Base-by-base conservation (phyloP, 2,888 invertebrate species). In the Andrena praecox region DNA sequence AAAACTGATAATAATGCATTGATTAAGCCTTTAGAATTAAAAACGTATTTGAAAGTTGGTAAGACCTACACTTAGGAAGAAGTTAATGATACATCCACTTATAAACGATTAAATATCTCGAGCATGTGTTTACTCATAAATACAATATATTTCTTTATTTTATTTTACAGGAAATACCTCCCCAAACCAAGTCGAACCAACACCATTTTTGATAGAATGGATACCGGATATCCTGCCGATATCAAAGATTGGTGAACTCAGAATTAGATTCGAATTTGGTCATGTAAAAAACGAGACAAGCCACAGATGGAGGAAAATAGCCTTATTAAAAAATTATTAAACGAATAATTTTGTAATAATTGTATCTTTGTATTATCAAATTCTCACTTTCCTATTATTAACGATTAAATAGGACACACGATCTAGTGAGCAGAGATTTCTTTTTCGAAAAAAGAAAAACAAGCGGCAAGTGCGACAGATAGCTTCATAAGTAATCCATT, bases 141-240 rank as follows among this genome's bases (percentile, higher is more conserved):
- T 24, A n/a, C 20, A 29, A 54, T 24, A 2, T 42, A 48, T 80
- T 42, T 71, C 27, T 10, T 20, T 35, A 60, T 52, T 71, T 71
- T 66, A 67, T 73, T 63, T 85, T 74, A n/a, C 52, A 87, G 91
- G 88, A 67, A 94, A 94, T 86, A 95, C 94, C 48, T 93, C 95
- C 33, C 93, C 94, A 50, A 95, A 95, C 88, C 95, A 95, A 90
- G 94, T 95, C 75, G 95, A 96, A 67, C 95, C 95, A 82, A 96
- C 95, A 74, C 96, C 96, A 24, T 96, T 97, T 91, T 94, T 96
- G 35, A 96, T 97, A 60, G 96, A 97, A 91, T 97, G 97, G 97
- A 96, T 96, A 78, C 97, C 97, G 0, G 96, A 96, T 90, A 95
- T 97, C 73, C 94, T 96, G 70, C 96, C 96, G 6, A 94, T 95